phyloP scores from a whole-genome alignment of 2,797 vertebrate genomes.

The Champsocephalus gunnari region DNA sequence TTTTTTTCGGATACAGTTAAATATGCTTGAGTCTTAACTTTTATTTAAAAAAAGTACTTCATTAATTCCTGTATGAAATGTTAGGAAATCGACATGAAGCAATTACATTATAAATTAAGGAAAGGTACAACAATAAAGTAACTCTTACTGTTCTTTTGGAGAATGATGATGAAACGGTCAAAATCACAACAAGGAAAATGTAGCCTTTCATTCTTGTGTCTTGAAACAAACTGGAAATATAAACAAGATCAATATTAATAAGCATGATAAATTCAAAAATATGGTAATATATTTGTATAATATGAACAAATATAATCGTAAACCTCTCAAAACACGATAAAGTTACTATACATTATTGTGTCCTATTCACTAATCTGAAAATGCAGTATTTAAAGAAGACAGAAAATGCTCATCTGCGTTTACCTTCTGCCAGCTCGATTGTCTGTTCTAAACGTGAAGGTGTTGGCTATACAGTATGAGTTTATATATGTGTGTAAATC shows the following conservation, averaged over 20 bases:
- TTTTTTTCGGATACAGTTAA: no score
- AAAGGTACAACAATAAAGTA: not conserved
- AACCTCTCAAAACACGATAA: no score
- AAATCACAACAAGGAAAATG: conserved; percentile 44
- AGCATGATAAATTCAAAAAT: not conserved
- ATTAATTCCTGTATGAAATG: not conserved
- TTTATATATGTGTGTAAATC: not conserved
- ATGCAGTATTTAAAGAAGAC: no score
- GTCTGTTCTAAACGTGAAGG: not conserved
- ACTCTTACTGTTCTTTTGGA: not conserved
- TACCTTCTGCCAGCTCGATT: not conserved
- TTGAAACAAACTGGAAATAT: not conserved
- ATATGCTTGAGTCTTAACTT: not conserved
- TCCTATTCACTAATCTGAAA: no score
- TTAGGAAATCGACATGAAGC: not conserved
- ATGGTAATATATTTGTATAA: not conserved
- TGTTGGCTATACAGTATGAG: not conserved
- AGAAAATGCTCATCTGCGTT: not conserved
- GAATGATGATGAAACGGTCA: conserved; percentile 32
- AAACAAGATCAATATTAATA: not conserved
- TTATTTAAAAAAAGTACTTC: not conserved
- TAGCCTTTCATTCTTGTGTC: conserved; percentile 20
- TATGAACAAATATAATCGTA: no score
- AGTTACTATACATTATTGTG: no score
- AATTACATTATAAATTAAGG: not conserved